Base-by-base conservation (phyloP, 2,888 invertebrate genomes). In the Drosophila heteroneura region DNA sequence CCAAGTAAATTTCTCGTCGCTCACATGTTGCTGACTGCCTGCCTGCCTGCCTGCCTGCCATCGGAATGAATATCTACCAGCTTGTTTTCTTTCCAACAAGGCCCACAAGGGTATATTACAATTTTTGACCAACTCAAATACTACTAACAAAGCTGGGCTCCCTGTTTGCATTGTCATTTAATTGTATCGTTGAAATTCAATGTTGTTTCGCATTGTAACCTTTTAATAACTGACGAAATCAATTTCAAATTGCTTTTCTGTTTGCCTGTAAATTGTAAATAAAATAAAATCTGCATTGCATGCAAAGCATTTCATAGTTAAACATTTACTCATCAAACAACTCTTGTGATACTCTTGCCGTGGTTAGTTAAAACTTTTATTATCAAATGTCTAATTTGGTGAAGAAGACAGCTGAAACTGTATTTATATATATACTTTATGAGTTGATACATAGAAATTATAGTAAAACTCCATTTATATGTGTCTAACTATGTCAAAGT, bases 1-100 rank as follows among this genome's bases (percentile, higher is more conserved):
- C 87, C 87, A 86, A 87, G 86, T 89, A 87, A 86, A 89, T 86
- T 80, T 79, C 28, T 54, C 51, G 16, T 28, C 28, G 61, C 59
- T 77, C 72, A 79, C 81, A 78, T 78, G 78, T 67, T 71, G 81
- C 76, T 65, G 70, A 57, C 60, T 37, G 26, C 35, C 22, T 0
- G 28, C 19, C 51, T 28, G 47, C 22, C 47, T 16, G 22, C 14
- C 47, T 6, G 16, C 49, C 33, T 28, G 35, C 32, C 49, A n/a
- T 10, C 51, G 3, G 22, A 47, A 47, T 16, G 35, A 57, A 68
- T 61, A 69, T 64, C 65, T 58, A 70, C 51, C 44, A 61, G 47
- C 30, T 22, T 53, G 30, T 26, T n/a, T 32, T 30, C 12, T 14
- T 22, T 19, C 12, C 19, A 41, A 32, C 30, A 33, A 19, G 35